Base-by-base conservation (phyloP, 2,888 invertebrate species). In the Microctonus hyperodae region DNA sequence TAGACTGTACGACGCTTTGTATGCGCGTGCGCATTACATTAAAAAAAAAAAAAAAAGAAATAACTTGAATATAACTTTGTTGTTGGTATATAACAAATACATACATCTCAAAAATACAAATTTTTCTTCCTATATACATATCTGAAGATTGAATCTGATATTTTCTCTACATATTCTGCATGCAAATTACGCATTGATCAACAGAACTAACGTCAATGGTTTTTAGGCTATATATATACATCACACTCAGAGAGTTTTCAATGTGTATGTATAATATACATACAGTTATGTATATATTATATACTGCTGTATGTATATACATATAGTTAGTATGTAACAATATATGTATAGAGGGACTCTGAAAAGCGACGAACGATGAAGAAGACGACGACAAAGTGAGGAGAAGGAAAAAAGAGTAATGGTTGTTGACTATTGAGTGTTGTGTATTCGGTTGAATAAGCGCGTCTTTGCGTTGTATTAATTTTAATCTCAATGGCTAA, bases 391-490 rank as follows among this genome's bases (percentile, higher is more conserved):
- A n/a, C n/a, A n/a, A n/a, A 28, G 53, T 7, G 5, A 7, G n/a
- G 28, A 7, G n/a, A 16, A 33, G 28, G 33, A 33, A 11, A 40
- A 11, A 11, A 40, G n/a, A 25, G n/a, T 23, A n/a, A 22, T 23
- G 51, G 11, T 31, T 55, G n/a, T 20, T 55, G 31, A 33, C 33
- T 55, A 33, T 33, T 55, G 55, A 31, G 31, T 31, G 28, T 55
- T 33, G 31, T 55, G 55, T 55, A 55, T 55, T 25, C 25, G 22
- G 6, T 28, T 31, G 55, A 55, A 55, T n/a, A 55, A 55, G 16
- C 55, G 28, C 55, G 55, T 55, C 55, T 16, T 13, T 28, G 16
- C n/a, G 55, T 16, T 44, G 44, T 16, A 44, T 44, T 44, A 44
- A 16, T 44, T 16, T 16, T 7, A 44, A 16, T 44, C 44, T 16